Conservation (phyloP, 2,797 vertebrate genomes). For the Gallinago solitaria region DNA sequence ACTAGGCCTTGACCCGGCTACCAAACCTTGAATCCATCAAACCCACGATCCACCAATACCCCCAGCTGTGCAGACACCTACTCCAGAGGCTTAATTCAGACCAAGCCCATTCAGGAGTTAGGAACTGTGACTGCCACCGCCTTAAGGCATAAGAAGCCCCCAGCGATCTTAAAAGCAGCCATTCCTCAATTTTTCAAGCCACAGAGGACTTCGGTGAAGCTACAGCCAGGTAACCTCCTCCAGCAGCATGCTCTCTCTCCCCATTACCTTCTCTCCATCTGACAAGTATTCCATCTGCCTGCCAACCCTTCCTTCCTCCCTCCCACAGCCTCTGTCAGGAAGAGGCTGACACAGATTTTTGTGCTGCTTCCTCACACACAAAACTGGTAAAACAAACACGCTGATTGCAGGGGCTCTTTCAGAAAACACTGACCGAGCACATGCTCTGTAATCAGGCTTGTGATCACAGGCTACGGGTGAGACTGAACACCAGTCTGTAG, state of each 20-base stretch:
- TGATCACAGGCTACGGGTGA: accelerated
- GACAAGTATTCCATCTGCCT: background rate
- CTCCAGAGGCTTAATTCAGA: background rate
- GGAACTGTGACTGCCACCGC: background rate
- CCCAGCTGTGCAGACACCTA: background rate
- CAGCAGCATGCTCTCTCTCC: background rate
- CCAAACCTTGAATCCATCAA: background rate
- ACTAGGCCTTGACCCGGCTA: background rate
- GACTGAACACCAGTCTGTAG: background rate
- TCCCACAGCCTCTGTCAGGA: background rate
- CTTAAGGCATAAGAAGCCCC: background rate
- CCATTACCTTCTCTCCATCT: background rate
- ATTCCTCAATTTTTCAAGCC: background rate
- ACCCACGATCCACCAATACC: background rate
- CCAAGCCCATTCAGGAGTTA: background rate
- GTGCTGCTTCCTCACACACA: background rate
- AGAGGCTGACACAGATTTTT: background rate
- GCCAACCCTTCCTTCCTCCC: background rate
- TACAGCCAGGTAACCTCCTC: background rate
- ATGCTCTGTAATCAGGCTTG: background rate
- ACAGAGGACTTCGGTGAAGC: background rate
- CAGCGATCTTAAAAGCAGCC: background rate
- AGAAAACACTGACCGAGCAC: background rate
- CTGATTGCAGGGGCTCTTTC: constrained; percentile 4
- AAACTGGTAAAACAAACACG: background rate